phyloP scores from a whole-genome alignment of 2,113 vertebrate species.

The Lates calcarifer region DNA sequence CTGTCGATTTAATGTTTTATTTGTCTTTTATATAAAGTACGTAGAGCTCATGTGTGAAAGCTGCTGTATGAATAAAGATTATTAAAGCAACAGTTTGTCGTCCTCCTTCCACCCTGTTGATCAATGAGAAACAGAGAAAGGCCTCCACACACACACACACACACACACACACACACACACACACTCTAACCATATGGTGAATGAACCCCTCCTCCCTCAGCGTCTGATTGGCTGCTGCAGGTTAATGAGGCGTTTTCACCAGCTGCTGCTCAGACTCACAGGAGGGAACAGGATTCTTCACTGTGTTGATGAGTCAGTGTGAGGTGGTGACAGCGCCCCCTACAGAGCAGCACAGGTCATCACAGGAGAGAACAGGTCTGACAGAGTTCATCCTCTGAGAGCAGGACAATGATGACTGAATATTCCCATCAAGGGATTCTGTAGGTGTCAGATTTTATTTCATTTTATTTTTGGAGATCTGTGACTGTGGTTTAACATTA shows the following conservation, averaged over 20 bases:
- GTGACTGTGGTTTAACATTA: too few relatives aligned
- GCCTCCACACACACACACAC: conserved; percentile 70
- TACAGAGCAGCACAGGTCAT: background rate
- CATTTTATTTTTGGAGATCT: too few relatives aligned
- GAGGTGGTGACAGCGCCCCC: background rate
- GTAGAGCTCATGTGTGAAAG: too few relatives aligned
- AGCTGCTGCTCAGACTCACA: conserved; percentile 68
- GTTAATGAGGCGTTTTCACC: conserved; percentile 84
- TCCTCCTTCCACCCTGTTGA: conserved; percentile 67
- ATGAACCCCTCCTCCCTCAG: too few relatives aligned
- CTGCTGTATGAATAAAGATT: too few relatives aligned
- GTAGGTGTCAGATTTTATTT: too few relatives aligned
- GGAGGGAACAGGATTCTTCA: background rate
- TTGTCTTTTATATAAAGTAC: too few relatives aligned
- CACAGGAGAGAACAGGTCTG: too few relatives aligned
- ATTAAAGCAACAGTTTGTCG: conserved; percentile 25
- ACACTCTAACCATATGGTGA: conserved; percentile 29
- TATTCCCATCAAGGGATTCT: too few relatives aligned
- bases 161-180: conserved; percentile 14
- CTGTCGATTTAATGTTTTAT: too few relatives aligned
- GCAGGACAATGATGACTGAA: too few relatives aligned
- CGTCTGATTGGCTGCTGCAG: conserved; percentile 77
- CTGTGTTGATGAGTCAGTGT: background rate
- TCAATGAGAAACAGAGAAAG: conserved; percentile 84
- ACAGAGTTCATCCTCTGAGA: too few relatives aligned